Conservation (phyloP, 2,113 vertebrate genomes). For the Pleuronectes platessa region DNA sequence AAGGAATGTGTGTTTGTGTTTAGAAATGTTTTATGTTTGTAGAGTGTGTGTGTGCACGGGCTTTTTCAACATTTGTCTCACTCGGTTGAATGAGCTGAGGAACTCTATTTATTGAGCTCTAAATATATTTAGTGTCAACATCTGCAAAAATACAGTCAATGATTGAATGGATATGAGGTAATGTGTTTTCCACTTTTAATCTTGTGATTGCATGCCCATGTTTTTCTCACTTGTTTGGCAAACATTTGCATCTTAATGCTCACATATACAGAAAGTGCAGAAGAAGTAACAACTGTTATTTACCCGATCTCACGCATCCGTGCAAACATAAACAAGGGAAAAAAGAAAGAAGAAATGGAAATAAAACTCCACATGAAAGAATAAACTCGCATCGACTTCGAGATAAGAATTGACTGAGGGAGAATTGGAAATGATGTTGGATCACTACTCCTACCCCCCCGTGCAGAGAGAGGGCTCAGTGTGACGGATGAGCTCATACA, state of each 20-base stretch:
- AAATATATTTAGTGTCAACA: constrained; percentile 22
- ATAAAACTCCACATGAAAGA: constrained; percentile 39
- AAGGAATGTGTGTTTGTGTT: constrained; percentile 4
- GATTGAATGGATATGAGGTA: constrained; percentile 36
- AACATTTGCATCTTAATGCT: constrained; percentile 42
- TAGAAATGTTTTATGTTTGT: too few species aligned
- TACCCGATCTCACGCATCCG: constrained; percentile 29
- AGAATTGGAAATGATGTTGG: constrained; percentile 53
- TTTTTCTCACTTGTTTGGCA: constrained; percentile 47
- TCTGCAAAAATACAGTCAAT: constrained; percentile 20
- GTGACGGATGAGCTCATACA: constrained; percentile 76
- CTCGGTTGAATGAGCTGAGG: constrained; percentile 1
- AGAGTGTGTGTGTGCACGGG: background rate
- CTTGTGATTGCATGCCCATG: constrained; percentile 35
- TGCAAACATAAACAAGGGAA: constrained; percentile 36
- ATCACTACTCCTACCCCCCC: constrained; percentile 55
- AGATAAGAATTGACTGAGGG: constrained; percentile 27
- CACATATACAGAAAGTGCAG: constrained; percentile 10
- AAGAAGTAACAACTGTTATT: constrained; percentile 27
- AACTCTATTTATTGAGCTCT: constrained; percentile 15
- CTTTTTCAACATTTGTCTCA: background rate
- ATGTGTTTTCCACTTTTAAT: constrained; percentile 43
- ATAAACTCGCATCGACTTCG: constrained; percentile 15
- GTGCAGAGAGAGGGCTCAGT: constrained; percentile 36
- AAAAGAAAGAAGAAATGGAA: constrained; percentile 16